Conservation (phyloP, 2,113 vertebrate species). For the Copsychus sechellarum region DNA sequence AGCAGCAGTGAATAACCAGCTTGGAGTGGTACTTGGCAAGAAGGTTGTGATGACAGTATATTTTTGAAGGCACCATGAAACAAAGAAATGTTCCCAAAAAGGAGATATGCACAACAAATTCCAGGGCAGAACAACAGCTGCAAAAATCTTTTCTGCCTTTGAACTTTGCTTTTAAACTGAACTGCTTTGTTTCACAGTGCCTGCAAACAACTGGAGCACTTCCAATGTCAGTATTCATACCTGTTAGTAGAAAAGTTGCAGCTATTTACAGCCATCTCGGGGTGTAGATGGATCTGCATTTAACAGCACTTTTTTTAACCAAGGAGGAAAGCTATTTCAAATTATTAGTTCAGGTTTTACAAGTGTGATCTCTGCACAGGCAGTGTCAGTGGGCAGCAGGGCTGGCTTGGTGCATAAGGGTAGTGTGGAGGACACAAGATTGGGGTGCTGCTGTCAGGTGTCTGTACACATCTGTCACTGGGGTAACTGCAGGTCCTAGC, state of each 20-base stretch:
- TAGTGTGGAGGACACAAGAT: accelerated
- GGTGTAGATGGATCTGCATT: background rate
- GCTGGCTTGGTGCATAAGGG: background rate
- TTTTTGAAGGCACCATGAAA: background rate
- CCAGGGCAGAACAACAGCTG: conserved; percentile 36
- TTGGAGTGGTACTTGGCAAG: background rate
- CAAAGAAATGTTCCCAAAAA: conserved; percentile 13
- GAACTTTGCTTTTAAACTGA: background rate
- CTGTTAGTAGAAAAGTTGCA: background rate
- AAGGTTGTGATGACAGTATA: background rate
- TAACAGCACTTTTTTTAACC: background rate
- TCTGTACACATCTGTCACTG: background rate
- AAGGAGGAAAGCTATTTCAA: background rate
- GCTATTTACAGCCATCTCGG: background rate
- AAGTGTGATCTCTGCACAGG: background rate
- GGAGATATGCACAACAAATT: conserved; percentile 18
- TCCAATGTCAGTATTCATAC: background rate
- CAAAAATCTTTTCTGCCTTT: conserved; percentile 17
- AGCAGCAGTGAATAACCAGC: background rate
- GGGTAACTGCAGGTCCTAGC: background rate
- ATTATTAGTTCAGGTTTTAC: background rate
- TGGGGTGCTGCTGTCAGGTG: background rate
- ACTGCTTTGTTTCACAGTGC: background rate
- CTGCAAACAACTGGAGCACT: background rate
- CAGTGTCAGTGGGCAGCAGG: background rate